These are phyloP conservation scores for Malurus elegans DNA, from an alignment of 2,113 vertebrate species.

Conservation along the genomic window DNA sequence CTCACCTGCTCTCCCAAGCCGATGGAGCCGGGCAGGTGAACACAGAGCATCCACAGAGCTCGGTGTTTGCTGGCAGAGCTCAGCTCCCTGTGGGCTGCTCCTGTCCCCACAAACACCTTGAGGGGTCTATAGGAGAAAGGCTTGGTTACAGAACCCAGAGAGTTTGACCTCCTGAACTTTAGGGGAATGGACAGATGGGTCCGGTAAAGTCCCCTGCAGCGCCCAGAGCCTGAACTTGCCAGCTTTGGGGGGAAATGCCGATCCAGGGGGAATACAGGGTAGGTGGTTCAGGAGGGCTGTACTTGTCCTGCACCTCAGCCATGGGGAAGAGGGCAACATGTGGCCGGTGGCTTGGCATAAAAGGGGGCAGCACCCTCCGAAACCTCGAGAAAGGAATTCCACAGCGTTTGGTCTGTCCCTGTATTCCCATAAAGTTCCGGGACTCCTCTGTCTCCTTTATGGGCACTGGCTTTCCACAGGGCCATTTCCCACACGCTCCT, in stretches of 20 bases:
- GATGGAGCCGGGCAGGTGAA: not conserved
- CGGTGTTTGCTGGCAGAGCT: not conserved
- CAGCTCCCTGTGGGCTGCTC: not conserved
- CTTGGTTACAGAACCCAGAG: not conserved
- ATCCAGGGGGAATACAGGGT: rapidly evolving
- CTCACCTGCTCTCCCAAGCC: not conserved
- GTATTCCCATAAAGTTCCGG: rapidly evolving
- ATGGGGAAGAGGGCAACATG: rapidly evolving
- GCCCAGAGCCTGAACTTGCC: not conserved
- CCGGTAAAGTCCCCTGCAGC: rapidly evolving
- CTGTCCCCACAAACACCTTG: rapidly evolving
- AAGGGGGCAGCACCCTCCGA: not conserved
- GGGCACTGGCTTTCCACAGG: rapidly evolving
- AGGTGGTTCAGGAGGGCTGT: rapidly evolving
- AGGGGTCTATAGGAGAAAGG: not conserved
- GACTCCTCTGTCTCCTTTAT: not conserved
- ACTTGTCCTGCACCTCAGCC: rapidly evolving
- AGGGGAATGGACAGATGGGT: not conserved
- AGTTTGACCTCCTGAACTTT: not conserved
- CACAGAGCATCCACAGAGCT: not conserved
- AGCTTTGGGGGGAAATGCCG: no score
- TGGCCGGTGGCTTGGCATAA: rapidly evolving
- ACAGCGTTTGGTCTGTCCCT: no score
- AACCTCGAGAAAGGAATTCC: not conserved
- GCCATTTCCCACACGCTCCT: rapidly evolving